These are phyloP conservation scores for Torymus aiolomorphi DNA, from an alignment of 2,888 invertebrate genomes.

Conservation along the genomic window DNA sequence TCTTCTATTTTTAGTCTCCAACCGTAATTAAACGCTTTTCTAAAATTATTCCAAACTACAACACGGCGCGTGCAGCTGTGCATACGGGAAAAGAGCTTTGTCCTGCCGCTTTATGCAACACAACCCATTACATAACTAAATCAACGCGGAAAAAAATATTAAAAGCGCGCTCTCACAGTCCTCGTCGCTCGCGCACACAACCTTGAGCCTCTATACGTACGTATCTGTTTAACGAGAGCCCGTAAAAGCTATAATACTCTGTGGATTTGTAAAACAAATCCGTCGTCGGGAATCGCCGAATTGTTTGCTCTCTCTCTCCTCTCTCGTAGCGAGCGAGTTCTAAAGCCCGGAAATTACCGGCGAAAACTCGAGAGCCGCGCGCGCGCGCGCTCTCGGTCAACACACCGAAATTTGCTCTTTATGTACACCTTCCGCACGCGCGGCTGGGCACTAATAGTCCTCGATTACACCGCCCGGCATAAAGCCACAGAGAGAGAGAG, in stretches of 20 bases:
- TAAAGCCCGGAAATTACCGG: not conserved
- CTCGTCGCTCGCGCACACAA: not conserved
- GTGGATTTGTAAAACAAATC: constrained; percentile 3
- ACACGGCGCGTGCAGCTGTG: not conserved
- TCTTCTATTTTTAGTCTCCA: not conserved
- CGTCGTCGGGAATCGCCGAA: no score
- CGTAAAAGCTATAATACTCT: not conserved
- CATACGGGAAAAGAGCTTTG: no score
- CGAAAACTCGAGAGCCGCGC: not conserved
- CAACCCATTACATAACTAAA: constrained; percentile 16
- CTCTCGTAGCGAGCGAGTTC: no score
- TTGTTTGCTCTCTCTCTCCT: no score
- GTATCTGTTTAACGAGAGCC: constrained; percentile 24
- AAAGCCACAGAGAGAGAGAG: not conserved
- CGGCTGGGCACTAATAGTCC: not conserved
- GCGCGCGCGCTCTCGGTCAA: not conserved
- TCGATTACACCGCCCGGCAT: not conserved
- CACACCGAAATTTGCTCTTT: no score
- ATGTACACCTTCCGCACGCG: not conserved
- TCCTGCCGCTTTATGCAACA: constrained; percentile 21
- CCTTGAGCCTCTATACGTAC: constrained; percentile 21
- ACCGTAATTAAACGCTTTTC: not conserved
- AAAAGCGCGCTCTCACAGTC: not conserved
- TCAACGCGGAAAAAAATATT: constrained; percentile 13
- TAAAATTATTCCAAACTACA: not conserved